phyloP scores from a whole-genome alignment of 2,888 invertebrate genomes.

The Crepidodera aurea region DNA sequence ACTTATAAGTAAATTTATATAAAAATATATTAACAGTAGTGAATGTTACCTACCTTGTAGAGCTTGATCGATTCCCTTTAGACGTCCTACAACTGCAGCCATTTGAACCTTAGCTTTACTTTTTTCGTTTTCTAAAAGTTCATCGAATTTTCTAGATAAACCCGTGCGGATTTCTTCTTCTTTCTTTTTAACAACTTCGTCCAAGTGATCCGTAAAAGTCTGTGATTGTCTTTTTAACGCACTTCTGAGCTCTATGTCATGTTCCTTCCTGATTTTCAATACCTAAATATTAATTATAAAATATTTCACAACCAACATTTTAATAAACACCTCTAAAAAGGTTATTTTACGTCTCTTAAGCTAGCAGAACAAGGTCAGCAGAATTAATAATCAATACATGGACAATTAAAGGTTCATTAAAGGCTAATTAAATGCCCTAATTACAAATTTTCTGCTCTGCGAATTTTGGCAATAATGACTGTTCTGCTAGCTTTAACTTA shows the following conservation, averaged over 20 bases:
- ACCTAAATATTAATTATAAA: constrained; percentile 60
- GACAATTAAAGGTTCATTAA: no score
- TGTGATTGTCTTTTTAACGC: constrained; percentile 87
- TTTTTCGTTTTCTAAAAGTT: constrained; percentile 73
- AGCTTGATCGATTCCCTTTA: constrained; percentile 80
- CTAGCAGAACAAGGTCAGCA: no score
- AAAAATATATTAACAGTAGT: no score
- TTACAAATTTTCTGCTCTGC: no score
- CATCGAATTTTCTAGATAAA: constrained; percentile 69
- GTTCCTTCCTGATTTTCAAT: constrained; percentile 70
- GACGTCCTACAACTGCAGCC: constrained; percentile 75
- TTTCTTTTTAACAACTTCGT: constrained; percentile 70
- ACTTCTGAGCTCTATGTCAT: constrained; percentile 76
- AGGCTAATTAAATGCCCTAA: no score
- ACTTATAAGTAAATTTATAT: no score
- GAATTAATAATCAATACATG: no score
- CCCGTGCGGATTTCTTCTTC: constrained; percentile 64
- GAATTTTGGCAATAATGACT: no score
- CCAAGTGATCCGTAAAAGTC: constrained; percentile 83
- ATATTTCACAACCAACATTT: constrained; percentile 1
- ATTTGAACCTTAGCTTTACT: constrained; percentile 75
- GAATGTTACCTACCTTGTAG: constrained; percentile 74
- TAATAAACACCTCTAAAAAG: background rate
- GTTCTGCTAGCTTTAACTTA: no score
- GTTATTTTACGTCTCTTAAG: no score